phyloP scores from a whole-genome alignment of 2,797 vertebrate species.

The Picus viridis region DNA sequence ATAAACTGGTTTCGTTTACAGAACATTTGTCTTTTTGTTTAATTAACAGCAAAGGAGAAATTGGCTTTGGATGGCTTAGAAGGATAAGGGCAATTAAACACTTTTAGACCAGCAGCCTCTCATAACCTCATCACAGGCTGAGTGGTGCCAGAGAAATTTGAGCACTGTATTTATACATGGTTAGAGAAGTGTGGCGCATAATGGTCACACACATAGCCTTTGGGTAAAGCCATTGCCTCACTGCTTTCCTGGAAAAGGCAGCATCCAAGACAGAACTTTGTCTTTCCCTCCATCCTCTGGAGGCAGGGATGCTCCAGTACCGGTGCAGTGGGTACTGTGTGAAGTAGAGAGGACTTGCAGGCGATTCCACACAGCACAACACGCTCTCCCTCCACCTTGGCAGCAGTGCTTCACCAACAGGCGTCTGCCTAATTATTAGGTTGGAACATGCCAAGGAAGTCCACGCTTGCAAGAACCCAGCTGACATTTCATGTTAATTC shows the following conservation, averaged over 20 bases:
- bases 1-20: neutral
- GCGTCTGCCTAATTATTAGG: too few species aligned
- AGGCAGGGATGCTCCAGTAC: neutral
- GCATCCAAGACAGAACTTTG: neutral
- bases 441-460: neutral
- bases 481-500: neutral
- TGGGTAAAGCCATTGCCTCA: rapidly evolving
- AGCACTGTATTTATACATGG: rapidly evolving
- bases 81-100: neutral
- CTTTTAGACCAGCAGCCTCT: rapidly evolving
- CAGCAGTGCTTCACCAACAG: neutral
- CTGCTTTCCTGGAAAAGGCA: neutral
- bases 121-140: neutral
- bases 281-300: neutral
- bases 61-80: neutral
- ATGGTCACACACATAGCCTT: neutral
- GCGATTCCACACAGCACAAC: neutral
- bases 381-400: too few species aligned
- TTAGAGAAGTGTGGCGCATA: rapidly evolving
- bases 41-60: neutral
- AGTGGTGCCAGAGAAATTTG: neutral
- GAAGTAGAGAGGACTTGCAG: rapidly evolving
- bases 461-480: neutral
- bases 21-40: neutral
- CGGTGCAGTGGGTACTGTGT: neutral